Evolutionary conservation across 2,797 vertebrate genomes (phyloP).

Genomic region (Steatocranus sp.): DNA sequence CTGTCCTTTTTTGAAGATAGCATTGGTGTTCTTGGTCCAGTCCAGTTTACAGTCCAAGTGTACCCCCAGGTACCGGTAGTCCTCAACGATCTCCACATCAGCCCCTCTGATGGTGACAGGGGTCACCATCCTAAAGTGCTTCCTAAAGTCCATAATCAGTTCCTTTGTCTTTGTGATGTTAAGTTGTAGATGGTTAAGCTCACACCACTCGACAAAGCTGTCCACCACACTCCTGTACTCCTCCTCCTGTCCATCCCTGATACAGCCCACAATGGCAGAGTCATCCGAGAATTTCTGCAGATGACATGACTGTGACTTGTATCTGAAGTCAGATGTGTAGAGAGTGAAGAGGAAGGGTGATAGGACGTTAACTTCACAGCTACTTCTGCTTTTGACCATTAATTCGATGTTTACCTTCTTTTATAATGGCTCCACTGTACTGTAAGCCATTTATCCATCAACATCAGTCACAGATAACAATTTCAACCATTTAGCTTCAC

Average conservation of each 20-base stretch:
- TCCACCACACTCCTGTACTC: no score
- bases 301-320: no score
- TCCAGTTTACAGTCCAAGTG: background rate
- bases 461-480: background rate
- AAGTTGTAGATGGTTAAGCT: no score
- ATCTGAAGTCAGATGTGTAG: no score
- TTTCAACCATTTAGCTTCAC: background rate
- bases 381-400: background rate
- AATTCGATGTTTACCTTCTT: background rate
- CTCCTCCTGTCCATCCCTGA: rapidly evolving
- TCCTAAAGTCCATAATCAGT: no score
- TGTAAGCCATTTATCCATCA: background rate
- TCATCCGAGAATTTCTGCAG: no score
- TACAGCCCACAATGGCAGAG: rapidly evolving
- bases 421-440: background rate
- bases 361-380: background rate
- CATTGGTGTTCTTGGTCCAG: background rate
- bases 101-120: background rate
- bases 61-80: background rate
- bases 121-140: no score
- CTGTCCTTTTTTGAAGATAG: background rate
- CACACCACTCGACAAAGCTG: no score
- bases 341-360: no score
- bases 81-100: rapidly evolving
- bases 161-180: no score